Evolutionary conservation across 2,113 vertebrate species (phyloP).

Genomic region (Dolichotis patagonum): DNA sequence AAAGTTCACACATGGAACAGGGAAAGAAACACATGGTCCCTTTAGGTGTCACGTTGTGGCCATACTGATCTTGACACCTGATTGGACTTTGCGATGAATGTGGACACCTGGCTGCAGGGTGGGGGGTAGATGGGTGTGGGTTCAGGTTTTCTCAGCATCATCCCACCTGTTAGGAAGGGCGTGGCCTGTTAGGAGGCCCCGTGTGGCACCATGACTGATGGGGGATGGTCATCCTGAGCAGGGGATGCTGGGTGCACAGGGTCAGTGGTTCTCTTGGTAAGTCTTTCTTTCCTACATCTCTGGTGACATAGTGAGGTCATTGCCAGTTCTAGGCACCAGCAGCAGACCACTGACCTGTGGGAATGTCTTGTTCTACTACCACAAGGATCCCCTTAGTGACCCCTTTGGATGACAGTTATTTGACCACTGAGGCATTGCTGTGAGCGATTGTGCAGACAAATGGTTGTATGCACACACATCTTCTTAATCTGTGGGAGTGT

Average conservation of each 20-base stretch:
- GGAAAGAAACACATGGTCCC: fast-evolving
- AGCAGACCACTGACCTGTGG: neutral
- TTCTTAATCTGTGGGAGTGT: neutral
- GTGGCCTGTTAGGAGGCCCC: too few relatives aligned
- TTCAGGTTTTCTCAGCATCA: neutral
- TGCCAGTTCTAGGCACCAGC: neutral
- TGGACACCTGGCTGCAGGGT: neutral
- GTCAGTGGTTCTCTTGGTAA: neutral
- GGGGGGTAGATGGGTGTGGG: neutral
- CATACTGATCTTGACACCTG: neutral
- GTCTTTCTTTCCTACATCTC: neutral
- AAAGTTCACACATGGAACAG: neutral
- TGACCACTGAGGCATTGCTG: neutral
- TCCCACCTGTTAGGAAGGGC: neutral
- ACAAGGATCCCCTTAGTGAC: neutral
- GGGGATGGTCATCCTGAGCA: neutral
- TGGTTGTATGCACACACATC: neutral
- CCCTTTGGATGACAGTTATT: neutral
- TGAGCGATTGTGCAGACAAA: neutral
- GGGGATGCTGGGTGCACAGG: neutral
- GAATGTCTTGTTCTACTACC: neutral
- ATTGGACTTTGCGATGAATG: neutral
- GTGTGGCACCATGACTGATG: neutral
- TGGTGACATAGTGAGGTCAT: neutral
- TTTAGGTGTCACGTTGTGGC: neutral